phyloP scores from a whole-genome alignment of 2,797 vertebrate species.

The Hozukius guyotensis region DNA sequence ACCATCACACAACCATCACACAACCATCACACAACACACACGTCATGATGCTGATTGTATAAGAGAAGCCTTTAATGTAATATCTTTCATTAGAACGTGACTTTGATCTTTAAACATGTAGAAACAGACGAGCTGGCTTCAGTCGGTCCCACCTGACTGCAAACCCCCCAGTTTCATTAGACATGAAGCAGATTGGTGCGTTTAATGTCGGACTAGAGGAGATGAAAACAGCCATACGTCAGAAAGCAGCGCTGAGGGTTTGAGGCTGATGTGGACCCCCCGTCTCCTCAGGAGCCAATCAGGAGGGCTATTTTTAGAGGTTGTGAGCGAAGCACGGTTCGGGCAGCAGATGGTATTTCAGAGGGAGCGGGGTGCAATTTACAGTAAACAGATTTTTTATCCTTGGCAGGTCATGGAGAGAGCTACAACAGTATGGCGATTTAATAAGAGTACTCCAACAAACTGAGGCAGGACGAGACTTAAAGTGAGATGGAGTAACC shows the following conservation, averaged over 20 bases:
- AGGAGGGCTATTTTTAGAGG: conserved; percentile 84
- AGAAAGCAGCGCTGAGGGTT: conserved; percentile 48
- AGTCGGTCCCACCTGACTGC: not conserved
- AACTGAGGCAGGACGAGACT: conserved; percentile 64
- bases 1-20: no score
- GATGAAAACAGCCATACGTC: conserved; percentile 38
- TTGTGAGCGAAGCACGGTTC: conserved; percentile 68
- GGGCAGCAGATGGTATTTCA: conserved; percentile 90
- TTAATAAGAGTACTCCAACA: conserved; percentile 81
- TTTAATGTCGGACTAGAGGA: conserved; percentile 8
- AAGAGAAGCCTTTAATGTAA: not conserved
- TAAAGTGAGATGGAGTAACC: conserved; percentile 58
- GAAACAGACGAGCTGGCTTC: not conserved
- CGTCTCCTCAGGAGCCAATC: conserved; percentile 74
- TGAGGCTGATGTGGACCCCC: conserved; percentile 58
- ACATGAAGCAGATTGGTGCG: conserved; percentile 33
- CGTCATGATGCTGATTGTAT: not conserved
- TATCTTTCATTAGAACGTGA: not conserved
- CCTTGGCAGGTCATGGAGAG: conserved; percentile 91
- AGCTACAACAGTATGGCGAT: conserved; percentile 76
- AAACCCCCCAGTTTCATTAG: conserved; percentile 12
- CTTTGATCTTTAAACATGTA: not conserved
- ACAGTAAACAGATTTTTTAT: conserved; percentile 98
- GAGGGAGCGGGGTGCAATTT: conserved; percentile 86
- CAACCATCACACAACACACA: no score